These are phyloP conservation scores for Zygothrica quintamaculata DNA, from an alignment of 2,888 invertebrate genomes.

Conservation along the genomic window DNA sequence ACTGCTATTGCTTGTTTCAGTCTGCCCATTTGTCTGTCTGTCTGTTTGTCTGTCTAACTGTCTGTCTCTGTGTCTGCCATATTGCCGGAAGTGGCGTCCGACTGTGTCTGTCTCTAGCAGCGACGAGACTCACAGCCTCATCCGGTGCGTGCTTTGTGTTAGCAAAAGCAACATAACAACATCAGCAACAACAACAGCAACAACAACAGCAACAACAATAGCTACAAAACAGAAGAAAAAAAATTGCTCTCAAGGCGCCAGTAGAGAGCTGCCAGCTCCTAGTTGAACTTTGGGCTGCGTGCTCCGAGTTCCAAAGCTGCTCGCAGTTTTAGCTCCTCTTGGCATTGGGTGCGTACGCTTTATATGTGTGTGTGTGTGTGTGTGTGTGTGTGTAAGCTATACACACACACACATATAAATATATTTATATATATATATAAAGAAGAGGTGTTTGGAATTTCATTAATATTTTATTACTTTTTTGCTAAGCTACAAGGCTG, in stretches of 20 bases:
- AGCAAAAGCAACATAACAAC: constrained; percentile 35
- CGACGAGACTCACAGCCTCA: constrained; percentile 16
- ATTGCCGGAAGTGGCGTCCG: constrained; percentile 63
- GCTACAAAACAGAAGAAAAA: constrained; percentile 60
- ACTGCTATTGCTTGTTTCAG: no score
- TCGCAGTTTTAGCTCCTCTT: constrained; percentile 3
- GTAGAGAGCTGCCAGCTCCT: constrained; percentile 30
- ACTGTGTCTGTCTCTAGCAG: constrained; percentile 38
- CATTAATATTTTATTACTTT: constrained; percentile 82
- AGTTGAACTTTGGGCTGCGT: constrained; percentile 14
- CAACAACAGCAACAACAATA: constrained; percentile 16
- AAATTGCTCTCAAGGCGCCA: constrained; percentile 74
- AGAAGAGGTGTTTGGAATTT: constrained; percentile 80
- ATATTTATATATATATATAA: constrained; percentile 24
- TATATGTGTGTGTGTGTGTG: no score
- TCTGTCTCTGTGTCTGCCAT: constrained; percentile 20
- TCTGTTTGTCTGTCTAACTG: constrained; percentile 16
- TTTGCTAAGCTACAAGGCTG: constrained; percentile 15
- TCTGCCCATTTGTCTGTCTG: constrained; percentile 14
- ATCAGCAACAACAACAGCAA: constrained; percentile 12
- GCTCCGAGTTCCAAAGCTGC: constrained; percentile 4
- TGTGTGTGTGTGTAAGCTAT: constrained; percentile 13
- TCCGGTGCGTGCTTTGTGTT: constrained; percentile 76
- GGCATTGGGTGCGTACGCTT: constrained; percentile 32
- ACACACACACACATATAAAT: constrained; percentile 32